phyloP scores from a whole-genome alignment of 2,888 invertebrate genomes.

The Drosophila nigricruria region DNA sequence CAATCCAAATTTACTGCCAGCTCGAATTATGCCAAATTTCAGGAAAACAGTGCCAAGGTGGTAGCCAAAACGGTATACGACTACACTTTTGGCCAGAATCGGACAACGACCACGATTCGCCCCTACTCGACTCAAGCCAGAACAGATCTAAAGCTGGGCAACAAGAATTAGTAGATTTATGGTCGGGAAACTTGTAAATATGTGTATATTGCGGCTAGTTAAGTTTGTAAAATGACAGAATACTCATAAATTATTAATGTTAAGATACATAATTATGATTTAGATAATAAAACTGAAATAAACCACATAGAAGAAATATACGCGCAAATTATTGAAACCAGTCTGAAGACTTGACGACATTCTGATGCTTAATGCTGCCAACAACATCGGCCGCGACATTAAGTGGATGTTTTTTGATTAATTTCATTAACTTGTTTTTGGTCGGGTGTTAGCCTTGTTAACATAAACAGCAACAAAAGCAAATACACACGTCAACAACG shows the following conservation, averaged over 20 bases:
- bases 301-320: constrained; percentile 44
- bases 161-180: constrained; percentile 28
- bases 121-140: constrained; percentile 16
- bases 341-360: constrained; percentile 47
- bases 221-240: constrained; percentile 51
- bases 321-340: constrained; percentile 59
- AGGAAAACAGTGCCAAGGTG: constrained; percentile 56
- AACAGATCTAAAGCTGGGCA: constrained; percentile 20
- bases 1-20: constrained; percentile 48
- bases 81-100: constrained; percentile 56
- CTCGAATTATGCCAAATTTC: constrained; percentile 63
- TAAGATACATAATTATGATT: constrained; percentile 65
- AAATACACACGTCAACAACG: neutral
- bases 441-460: constrained; percentile 61
- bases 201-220: constrained; percentile 48
- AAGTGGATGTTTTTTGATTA: constrained; percentile 61
- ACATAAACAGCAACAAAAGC: constrained; percentile 38
- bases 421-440: constrained; percentile 69
- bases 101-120: constrained; percentile 39
- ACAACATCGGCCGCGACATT: constrained; percentile 36
- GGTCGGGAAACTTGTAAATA: constrained; percentile 48
- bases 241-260: constrained; percentile 66
- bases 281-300: constrained; percentile 61
- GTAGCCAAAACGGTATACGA: constrained; percentile 58
- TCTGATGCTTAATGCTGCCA: constrained; percentile 53